These are phyloP conservation scores for Asobara japonica DNA, from an alignment of 1,140 invertebrate species.

Conservation along the genomic window DNA sequence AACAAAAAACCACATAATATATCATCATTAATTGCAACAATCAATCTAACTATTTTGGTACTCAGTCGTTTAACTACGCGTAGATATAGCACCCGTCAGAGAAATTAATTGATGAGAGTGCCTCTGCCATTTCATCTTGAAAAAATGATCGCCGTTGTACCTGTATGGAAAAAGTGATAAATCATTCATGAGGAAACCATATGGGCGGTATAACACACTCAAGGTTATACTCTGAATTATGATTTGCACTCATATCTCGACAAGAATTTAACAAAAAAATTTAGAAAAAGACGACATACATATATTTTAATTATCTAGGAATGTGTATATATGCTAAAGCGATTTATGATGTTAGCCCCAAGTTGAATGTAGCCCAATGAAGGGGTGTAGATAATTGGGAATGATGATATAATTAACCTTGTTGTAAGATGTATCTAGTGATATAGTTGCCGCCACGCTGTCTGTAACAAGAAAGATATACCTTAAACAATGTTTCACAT, in stretches of 20 bases:
- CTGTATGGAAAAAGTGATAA: neutral
- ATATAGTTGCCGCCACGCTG: neutral
- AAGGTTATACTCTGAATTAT: slow-evolving; percentile 16
- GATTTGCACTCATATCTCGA: neutral
- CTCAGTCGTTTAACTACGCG: no score
- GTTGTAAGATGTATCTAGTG: neutral
- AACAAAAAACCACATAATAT: neutral
- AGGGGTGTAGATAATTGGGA: slow-evolving; percentile 20
- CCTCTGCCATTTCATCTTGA: neutral
- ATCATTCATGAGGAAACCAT: neutral
- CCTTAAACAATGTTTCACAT: neutral
- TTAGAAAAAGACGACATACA: no score
- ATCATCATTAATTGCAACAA: neutral
- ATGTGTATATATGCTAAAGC: neutral
- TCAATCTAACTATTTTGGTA: neutral
- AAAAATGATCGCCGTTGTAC: neutral
- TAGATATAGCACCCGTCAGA: no score
- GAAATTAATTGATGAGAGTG: neutral
- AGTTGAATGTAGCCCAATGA: neutral
- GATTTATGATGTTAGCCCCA: slow-evolving; percentile 19
- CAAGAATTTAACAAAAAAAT: neutral
- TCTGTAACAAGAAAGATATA: neutral
- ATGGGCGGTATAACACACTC: neutral
- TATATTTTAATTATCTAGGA: slow-evolving; percentile 32
- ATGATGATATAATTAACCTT: slow-evolving; percentile 29